These are phyloP conservation scores for Agrochola circellaris DNA, from an alignment of 2,888 invertebrate genomes.

Conservation along the genomic window DNA sequence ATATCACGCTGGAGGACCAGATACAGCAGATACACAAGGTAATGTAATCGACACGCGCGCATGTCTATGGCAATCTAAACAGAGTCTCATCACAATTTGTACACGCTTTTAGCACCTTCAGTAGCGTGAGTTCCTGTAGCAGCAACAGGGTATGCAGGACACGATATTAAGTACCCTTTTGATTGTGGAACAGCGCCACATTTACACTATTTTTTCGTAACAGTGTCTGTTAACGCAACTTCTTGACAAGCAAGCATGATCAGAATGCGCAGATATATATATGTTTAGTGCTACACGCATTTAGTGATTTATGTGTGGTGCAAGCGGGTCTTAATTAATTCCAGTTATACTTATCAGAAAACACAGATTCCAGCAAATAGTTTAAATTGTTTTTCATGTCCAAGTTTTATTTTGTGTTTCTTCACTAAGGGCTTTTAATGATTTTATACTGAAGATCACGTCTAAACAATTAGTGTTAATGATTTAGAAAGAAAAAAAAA, in stretches of 20 bases:
- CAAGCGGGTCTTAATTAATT: not conserved
- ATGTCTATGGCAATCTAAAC: not conserved
- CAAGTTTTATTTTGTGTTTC: too few species aligned
- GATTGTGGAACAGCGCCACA: not conserved
- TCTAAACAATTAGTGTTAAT: too few species aligned
- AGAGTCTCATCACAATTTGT: not conserved
- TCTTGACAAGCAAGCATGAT: not conserved
- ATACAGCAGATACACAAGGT: constrained; percentile 99
- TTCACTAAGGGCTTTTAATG: too few species aligned
- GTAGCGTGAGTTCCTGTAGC: too few species aligned
- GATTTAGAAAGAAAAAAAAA: too few species aligned
- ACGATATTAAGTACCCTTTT: not conserved
- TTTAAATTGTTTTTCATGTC: too few species aligned
- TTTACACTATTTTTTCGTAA: not conserved
- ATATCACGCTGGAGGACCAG: constrained; percentile 98
- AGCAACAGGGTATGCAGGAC: too few species aligned
- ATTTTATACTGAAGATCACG: too few species aligned
- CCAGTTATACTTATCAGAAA: not conserved
- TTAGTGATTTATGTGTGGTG: not conserved
- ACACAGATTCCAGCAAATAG: not conserved
- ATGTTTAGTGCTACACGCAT: not conserved
- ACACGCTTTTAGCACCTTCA: too few species aligned
- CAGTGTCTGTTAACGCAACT: not conserved
- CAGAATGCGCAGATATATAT: not conserved
- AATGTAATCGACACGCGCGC: not conserved